A percentile compares a stretch with the other conserved stretches of the same genome.
These are phyloP conservation scores for Glyphotaelius pellucidus DNA, from an alignment of 2,888 invertebrate species.

Conservation along the genomic window DNA sequence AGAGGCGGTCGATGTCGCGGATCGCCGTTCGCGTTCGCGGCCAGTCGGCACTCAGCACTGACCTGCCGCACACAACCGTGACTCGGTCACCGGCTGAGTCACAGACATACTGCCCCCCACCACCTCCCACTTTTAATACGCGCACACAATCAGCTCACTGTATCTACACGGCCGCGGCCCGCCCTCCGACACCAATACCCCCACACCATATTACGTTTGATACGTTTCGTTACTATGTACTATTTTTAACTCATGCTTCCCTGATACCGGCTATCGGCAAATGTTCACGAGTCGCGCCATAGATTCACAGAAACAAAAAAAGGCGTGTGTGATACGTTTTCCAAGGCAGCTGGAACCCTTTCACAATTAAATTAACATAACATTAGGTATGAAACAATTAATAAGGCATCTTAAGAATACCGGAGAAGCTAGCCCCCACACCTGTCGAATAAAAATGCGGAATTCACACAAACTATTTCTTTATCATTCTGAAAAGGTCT, in stretches of 20 bases:
- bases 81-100: slow-evolving; percentile 66
- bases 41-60: slow-evolving; percentile 54
- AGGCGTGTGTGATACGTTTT: neutral
- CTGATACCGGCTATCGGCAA: slow-evolving; percentile 53
- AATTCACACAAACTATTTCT: slow-evolving; percentile 16
- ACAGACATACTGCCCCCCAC: slow-evolving; percentile 64
- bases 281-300: slow-evolving; percentile 16
- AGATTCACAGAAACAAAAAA: neutral
- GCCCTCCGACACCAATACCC: neutral
- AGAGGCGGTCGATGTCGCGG: slow-evolving; percentile 32
- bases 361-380: neutral
- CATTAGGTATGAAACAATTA: neutral
- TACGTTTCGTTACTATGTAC: slow-evolving; percentile 51
- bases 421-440: neutral
- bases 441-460: neutral
- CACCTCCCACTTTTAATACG: slow-evolving; percentile 44
- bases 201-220: slow-evolving; percentile 25
- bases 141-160: slow-evolving; percentile 23
- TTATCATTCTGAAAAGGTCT: neutral
- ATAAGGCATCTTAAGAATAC: neutral
- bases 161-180: slow-evolving; percentile 28
- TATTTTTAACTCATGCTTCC: slow-evolving; percentile 56
- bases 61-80: slow-evolving; percentile 65
- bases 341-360: neutral
- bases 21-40: no score